These are phyloP conservation scores for Rhyzopertha dominica DNA, from an alignment of 1,140 invertebrate species.

Conservation along the genomic window DNA sequence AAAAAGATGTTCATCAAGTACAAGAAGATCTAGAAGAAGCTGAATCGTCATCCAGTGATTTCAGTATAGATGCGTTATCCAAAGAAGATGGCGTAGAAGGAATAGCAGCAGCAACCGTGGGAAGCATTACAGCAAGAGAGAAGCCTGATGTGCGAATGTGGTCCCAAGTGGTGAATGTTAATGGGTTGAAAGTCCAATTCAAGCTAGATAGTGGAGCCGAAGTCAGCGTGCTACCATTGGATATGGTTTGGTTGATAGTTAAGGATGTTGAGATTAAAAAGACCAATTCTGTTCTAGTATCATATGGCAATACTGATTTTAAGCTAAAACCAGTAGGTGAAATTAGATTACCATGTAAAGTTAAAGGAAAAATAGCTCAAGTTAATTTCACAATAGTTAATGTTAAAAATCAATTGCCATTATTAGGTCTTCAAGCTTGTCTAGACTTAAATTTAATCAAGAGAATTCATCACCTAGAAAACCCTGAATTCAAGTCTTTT, in stretches of 20 bases:
- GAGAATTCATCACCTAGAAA: conserved; percentile 1
- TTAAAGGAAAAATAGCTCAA: conserved; percentile 5
- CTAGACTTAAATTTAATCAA: conserved; percentile 2
- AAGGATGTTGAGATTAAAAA: not conserved
- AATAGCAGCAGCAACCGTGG: too few species aligned
- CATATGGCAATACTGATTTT: conserved; percentile 17
- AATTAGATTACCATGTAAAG: conserved; percentile 4
- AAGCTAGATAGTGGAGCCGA: conserved; percentile 2
- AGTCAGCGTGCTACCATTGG: not conserved
- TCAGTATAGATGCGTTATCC: too few species aligned
- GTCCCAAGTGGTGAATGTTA: not conserved
- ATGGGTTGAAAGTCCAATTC: not conserved
- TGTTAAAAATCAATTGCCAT: not conserved
- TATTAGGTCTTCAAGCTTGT: conserved; percentile 2
- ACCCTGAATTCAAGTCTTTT: not conserved
- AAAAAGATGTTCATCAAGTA: too few species aligned
- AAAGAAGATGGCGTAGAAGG: too few species aligned
- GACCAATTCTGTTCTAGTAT: conserved; percentile 4
- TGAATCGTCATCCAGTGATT: too few species aligned
- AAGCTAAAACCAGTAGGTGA: conserved; percentile 8
- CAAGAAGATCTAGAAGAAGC: too few species aligned
- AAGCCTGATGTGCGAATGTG: too few species aligned
- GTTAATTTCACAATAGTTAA: conserved; percentile 9
- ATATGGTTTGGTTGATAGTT: not conserved
- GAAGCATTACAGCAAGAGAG: too few species aligned